phyloP scores from a whole-genome alignment of 2,888 invertebrate genomes.

The Lepidocyrtoides sp. region DNA sequence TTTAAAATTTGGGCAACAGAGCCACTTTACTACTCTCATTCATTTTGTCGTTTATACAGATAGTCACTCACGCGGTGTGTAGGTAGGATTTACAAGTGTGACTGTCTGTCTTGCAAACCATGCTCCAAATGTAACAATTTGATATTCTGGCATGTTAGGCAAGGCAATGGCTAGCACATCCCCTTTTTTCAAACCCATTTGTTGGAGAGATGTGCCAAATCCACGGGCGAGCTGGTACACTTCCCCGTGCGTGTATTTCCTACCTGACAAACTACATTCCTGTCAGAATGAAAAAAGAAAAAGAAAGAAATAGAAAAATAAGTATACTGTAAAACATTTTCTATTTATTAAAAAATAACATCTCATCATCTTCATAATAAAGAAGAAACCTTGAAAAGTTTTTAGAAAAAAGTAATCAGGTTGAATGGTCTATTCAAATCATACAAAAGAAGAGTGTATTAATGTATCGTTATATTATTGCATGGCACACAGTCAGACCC shows the following conservation, averaged over 20 bases:
- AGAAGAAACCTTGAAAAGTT: constrained; percentile 23
- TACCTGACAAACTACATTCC: constrained; percentile 81
- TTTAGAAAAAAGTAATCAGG: neutral
- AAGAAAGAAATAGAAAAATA: constrained; percentile 5
- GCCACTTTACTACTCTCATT: neutral
- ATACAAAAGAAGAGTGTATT: neutral
- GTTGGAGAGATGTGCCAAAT: constrained; percentile 83
- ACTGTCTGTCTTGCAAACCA: constrained; percentile 84
- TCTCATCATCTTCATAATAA: neutral
- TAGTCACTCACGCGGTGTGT: constrained; percentile 77
- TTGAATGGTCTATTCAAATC: constrained; percentile 12
- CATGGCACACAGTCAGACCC: neutral
- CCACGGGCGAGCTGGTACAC: constrained; percentile 80
- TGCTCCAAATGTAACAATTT: constrained; percentile 83
- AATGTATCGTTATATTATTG: neutral
- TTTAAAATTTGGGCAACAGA: too few relatives aligned
- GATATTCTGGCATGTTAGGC: constrained; percentile 85
- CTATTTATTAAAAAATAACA: neutral
- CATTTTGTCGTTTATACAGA: neutral
- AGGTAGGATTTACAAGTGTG: constrained; percentile 85
- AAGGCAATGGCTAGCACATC: constrained; percentile 85
- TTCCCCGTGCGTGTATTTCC: constrained; percentile 79
- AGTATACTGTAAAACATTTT: neutral
- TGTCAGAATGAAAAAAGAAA: constrained; percentile 52
- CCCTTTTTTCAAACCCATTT: constrained; percentile 80